Evolutionary conservation across 2,888 invertebrate genomes (phyloP), one percentile per base, ranked within the genome.

Genomic region (Galerucella nymphaeae): DNA sequence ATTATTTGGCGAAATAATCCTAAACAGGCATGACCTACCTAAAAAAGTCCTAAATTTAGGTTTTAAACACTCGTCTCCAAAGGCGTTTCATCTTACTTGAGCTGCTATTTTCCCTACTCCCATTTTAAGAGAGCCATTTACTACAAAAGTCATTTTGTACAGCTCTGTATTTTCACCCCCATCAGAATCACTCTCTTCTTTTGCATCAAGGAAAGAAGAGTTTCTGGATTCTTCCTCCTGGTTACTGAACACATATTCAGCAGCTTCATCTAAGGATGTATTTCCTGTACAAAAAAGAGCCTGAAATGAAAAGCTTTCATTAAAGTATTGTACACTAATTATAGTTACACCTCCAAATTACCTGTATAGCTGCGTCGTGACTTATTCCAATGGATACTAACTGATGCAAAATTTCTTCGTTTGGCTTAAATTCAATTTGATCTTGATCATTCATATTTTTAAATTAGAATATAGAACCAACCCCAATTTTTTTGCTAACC

Each of bases 61-160:
- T 67, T 65, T 70, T 72, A 71, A 61, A 64, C n/a, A 42, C 50
- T 62, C 14, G 41, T 48, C 57, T 13, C 23, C 48, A 59, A 9
- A 57, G 42, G 63, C 38, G 42, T 10, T 16, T 41, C 13, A 30
- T 13, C 67, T 88, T 76, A 88, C 89, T 84, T 90, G 90, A 53
- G 90, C 88, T 20, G 89, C 89, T 53, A 90, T 84, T 83, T 92
- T 92, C 2, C 91, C 92, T 41, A 88, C 84, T 1, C 91, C 90
- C 91, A 92, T 92, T 76, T 88, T 87, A 65, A 92, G 83, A 38
- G 88, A 87, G 58, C 85, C 84, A 83, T 92, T 92, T 8, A 91
- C 90, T 41, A 91, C 89, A 83, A 91, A 89, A 23, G 90, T 90
- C 91, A 91, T 91, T 85, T 91, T 91, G 83, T 87, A 89, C 66